Percentiles rank a stretch among this genome's conserved stretches.
Conservation (phyloP, 1,140 invertebrate species). For the Lepeophtheirus salmonis region DNA sequence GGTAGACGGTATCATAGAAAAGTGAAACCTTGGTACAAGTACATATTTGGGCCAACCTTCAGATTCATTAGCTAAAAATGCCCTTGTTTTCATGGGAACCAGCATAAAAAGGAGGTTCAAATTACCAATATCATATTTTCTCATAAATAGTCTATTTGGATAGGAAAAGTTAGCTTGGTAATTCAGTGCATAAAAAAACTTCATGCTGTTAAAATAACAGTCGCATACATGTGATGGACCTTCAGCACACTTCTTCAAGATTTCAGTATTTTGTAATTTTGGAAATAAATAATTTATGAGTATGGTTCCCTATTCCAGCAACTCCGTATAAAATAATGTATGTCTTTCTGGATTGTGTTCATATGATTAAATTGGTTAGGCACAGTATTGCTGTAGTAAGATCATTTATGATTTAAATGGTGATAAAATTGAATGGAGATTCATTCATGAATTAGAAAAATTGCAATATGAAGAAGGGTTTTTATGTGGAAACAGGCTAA, state of each 20-base stretch:
- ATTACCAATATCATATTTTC: conserved; percentile 10
- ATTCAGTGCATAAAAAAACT: too few species aligned
- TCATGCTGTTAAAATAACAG: background rate
- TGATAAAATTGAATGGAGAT: background rate
- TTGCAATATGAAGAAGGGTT: background rate
- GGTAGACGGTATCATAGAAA: conserved; percentile 20
- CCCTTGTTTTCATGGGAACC: conserved; percentile 26
- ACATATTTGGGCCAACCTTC: too few species aligned
- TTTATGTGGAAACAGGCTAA: background rate
- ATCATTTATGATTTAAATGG: background rate
- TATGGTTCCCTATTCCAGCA: background rate
- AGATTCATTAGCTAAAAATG: conserved; percentile 25
- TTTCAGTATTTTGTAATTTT: background rate
- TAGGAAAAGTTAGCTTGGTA: background rate
- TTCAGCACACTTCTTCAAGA: background rate
- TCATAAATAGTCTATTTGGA: background rate
- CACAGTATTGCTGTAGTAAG: background rate
- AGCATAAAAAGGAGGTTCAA: conserved; percentile 25
- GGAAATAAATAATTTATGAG: background rate
- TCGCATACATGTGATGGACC: too few species aligned
- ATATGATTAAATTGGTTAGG: conserved; percentile 4
- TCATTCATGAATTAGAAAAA: background rate
- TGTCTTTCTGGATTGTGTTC: background rate
- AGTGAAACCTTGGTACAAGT: conserved; percentile 25
- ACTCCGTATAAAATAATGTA: background rate